Evolutionary conservation across 2,888 invertebrate species (phyloP).

Genomic region (Cacoxenus indagator): DNA sequence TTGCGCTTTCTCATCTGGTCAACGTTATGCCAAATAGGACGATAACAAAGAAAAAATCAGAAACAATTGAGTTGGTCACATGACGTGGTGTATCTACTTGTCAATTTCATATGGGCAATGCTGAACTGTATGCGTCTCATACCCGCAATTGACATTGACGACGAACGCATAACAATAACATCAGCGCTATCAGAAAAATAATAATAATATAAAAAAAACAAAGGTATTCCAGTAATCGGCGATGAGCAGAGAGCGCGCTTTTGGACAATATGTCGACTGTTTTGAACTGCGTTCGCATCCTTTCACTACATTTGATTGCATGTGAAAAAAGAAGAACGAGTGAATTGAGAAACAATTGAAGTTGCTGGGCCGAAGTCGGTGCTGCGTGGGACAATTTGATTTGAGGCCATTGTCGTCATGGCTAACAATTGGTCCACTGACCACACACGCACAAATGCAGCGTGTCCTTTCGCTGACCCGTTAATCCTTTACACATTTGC

Average conservation of each 20-base stretch:
- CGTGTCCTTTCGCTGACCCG: neutral
- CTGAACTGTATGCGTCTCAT: constrained; percentile 38
- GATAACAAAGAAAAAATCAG: constrained; percentile 2
- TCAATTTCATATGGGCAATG: neutral
- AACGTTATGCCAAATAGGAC: constrained; percentile 13
- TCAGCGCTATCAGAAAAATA: neutral
- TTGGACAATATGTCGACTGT: too few relatives aligned
- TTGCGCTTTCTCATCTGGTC: neutral
- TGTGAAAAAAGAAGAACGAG: neutral
- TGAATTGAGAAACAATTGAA: neutral
- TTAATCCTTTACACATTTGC: neutral
- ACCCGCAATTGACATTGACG: constrained; percentile 63
- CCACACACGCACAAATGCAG: constrained; percentile 22
- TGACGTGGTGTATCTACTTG: too few relatives aligned
- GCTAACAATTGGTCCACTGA: constrained; percentile 2
- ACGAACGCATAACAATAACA: constrained; percentile 5
- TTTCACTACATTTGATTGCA: constrained; percentile 9
- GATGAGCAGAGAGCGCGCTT: neutral
- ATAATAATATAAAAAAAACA: neutral
- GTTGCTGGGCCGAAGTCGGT: neutral
- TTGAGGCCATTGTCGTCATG: neutral
- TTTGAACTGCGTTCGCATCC: neutral
- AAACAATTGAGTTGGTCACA: neutral
- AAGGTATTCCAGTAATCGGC: neutral
- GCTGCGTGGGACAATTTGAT: neutral